phyloP scores from a whole-genome alignment of 2,113 vertebrate genomes.

The Spea multiplicata region DNA sequence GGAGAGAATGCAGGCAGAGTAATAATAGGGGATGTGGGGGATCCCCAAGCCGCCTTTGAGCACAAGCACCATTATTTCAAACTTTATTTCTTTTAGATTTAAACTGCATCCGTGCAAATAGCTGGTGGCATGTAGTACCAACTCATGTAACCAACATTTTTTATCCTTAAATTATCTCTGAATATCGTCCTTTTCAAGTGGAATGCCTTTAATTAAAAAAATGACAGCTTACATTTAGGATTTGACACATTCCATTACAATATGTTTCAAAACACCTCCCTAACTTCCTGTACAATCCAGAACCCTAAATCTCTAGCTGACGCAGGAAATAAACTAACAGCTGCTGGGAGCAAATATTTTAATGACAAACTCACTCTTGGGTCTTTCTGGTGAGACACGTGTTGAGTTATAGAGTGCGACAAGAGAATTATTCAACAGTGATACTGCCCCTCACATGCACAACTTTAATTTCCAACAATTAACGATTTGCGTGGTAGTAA shows the following conservation, averaged over 20 bases:
- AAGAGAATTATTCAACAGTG: no score
- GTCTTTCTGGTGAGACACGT: background rate
- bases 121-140: background rate
- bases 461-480: no score
- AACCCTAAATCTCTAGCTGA: slow-evolving; percentile 23
- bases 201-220: background rate
- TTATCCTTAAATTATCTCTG: background rate
- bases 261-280: slow-evolving; percentile 14
- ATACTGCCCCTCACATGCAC: no score
- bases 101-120: background rate
- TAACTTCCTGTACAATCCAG: slow-evolving; percentile 4
- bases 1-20: no score
- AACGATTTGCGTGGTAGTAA: no score
- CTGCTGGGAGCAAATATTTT: slow-evolving; percentile 3
- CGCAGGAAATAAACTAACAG: slow-evolving; percentile 9
- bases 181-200: background rate
- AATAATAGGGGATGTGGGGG: no score
- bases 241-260: slow-evolving; percentile 26
- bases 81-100: background rate
- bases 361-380: slow-evolving; percentile 25
- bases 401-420: background rate
- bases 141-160: background rate
- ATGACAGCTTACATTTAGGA: slow-evolving; percentile 9
- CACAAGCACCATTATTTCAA: no score
- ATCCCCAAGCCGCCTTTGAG: no score